These are phyloP conservation scores for Drosophila sp. DNA, from an alignment of 1,140 invertebrate genomes.

Conservation along the genomic window DNA sequence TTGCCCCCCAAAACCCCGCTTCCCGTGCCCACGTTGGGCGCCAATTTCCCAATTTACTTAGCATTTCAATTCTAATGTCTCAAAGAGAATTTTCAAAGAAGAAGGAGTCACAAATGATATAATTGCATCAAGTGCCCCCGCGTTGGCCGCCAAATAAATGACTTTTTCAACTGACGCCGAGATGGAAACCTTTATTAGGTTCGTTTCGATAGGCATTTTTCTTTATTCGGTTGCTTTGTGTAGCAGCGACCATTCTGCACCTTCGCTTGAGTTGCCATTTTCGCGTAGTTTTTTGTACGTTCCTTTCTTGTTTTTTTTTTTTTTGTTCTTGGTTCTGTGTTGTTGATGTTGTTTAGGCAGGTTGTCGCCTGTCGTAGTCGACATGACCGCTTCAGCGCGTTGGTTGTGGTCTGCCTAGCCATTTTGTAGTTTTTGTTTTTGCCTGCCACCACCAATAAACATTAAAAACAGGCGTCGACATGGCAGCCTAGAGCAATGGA, in stretches of 20 bases:
- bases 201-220: too few species aligned
- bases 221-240: too few species aligned
- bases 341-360: constrained; percentile 17
- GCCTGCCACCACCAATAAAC: constrained; percentile 64
- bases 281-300: background rate
- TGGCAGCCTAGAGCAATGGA: constrained; percentile 23
- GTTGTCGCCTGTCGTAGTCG: constrained; percentile 16
- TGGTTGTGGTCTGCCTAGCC: constrained; percentile 23
- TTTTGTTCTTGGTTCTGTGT: background rate
- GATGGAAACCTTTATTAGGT: too few species aligned
- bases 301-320: background rate
- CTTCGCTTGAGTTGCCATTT: background rate
- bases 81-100: too few species aligned
- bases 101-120: too few species aligned
- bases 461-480: constrained; percentile 55
- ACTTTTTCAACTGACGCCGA: too few species aligned
- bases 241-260: too few species aligned
- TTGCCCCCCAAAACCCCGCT: background rate
- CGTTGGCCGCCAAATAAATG: too few species aligned
- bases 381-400: constrained; percentile 10
- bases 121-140: too few species aligned
- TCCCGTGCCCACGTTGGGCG: background rate
- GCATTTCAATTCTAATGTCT: too few species aligned
- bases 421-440: constrained; percentile 33
- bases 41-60: background rate